Evolutionary conservation across 2,888 invertebrate genomes (phyloP).

Genomic region (Synergus gifuensis): DNA sequence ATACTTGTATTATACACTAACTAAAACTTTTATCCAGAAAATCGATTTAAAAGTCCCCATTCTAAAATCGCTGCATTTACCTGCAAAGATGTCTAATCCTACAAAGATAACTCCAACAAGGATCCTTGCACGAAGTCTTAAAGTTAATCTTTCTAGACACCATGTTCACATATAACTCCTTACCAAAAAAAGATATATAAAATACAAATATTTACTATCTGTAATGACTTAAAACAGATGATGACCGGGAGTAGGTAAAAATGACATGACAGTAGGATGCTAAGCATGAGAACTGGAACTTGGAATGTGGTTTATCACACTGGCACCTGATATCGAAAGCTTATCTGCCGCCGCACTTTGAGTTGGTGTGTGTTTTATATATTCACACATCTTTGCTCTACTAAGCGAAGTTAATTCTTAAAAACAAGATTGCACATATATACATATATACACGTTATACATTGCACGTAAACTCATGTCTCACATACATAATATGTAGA

Average conservation of each 20-base stretch:
- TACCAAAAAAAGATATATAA: neutral
- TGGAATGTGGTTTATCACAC: slow-evolving; percentile 67
- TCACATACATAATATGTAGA: neutral
- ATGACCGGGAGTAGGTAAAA: slow-evolving; percentile 55
- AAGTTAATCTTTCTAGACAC: neutral
- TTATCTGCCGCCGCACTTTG: slow-evolving; percentile 54
- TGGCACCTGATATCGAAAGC: slow-evolving; percentile 69
- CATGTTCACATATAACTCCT: slow-evolving; percentile 25
- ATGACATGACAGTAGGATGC: slow-evolving; percentile 62
- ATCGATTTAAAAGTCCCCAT: neutral
- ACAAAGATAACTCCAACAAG: slow-evolving; percentile 34
- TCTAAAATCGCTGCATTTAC: slow-evolving; percentile 12
- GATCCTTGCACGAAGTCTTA: slow-evolving; percentile 11
- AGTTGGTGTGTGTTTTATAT: slow-evolving; percentile 33
- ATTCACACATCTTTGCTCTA: slow-evolving; percentile 30
- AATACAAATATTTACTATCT: slow-evolving; percentile 1
- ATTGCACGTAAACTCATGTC: neutral
- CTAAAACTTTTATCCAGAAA: neutral
- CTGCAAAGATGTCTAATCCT: slow-evolving; percentile 36
- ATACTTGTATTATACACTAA: neutral
- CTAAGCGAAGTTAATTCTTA: neutral
- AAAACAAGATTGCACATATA: slow-evolving; percentile 15
- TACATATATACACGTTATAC: neutral
- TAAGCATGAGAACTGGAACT: slow-evolving; percentile 66
- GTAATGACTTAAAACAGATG: slow-evolving; percentile 29